Evolutionary conservation across 2,888 invertebrate genomes (phyloP).

Genomic region (Proisotoma minuta): DNA sequence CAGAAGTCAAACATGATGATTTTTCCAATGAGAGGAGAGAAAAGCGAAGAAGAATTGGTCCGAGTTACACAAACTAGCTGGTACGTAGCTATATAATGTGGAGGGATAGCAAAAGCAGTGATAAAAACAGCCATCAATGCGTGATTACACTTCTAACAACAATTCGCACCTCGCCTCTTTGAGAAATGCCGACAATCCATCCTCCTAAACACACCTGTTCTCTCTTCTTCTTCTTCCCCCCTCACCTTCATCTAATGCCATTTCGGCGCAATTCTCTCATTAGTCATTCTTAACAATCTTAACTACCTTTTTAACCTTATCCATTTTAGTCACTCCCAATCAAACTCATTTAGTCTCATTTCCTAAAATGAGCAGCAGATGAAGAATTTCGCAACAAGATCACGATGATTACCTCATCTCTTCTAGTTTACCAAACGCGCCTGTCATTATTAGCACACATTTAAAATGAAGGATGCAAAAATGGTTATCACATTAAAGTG

Average conservation of each 20-base stretch:
- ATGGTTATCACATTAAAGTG: too few species aligned
- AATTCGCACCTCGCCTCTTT: conserved; percentile 48
- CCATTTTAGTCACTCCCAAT: too few species aligned
- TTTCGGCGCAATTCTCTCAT: conserved; percentile 10
- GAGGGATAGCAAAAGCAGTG: conserved; percentile 43
- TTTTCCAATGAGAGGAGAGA: conserved; percentile 7
- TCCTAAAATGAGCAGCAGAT: too few species aligned
- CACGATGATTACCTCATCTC: too few species aligned
- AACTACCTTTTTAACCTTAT: too few species aligned
- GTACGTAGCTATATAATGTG: too few species aligned
- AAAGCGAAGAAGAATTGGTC: not conserved
- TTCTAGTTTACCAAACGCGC: too few species aligned
- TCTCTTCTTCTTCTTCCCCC: conserved; percentile 18
- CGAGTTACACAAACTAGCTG: not conserved
- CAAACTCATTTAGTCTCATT: too few species aligned
- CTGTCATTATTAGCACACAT: too few species aligned
- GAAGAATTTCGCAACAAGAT: too few species aligned
- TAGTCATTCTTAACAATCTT: not conserved
- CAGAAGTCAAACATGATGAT: conserved; percentile 8
- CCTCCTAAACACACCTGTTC: conserved; percentile 47
- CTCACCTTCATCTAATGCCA: conserved; percentile 26
- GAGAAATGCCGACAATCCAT: conserved; percentile 48
- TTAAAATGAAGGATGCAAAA: too few species aligned
- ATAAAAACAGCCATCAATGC: conserved; percentile 48
- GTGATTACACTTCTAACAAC: conserved; percentile 49